Evolutionary conservation across 1,140 invertebrate species (phyloP), one percentile per base, ranked within the genome.

Genomic region (Drosophila dunni): DNA sequence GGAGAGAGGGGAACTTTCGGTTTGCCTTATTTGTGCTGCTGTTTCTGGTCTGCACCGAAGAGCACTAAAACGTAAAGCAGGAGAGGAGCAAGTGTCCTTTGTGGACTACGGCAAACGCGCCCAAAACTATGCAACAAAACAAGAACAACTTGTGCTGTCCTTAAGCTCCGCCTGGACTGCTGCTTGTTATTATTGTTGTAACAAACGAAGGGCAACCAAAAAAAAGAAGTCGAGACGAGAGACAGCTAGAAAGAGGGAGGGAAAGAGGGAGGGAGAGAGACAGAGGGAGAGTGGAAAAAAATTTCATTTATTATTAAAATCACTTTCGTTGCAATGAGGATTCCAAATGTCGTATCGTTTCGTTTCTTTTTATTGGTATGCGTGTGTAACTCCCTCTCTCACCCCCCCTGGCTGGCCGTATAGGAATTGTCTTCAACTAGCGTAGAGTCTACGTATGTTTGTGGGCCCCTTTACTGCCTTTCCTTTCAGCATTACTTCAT

Each of bases 301-400:
- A 88, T 74, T 81, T 90, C 86, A 90, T 90, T 85, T 79, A 90
- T 90, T 90, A 90, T 90, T 90, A 90, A 90, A 90, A 90, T 90
- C 85, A 90, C 85, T 90, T 90, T 90, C 85, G 85, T 90, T 90
- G 85, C 85, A 90, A 90, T 90, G 85, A 90, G 85, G 79, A 88
- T 83, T 86, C 83, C 83, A 83, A 86, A 86, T 86, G 79, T 88
- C 79, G 79, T 77, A 83, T 88, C 83, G 84, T 88, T 86, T 88
- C 84, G 84, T 88, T 89, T 78, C 76, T 83, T 88, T 88, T 86
- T 86, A 86, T 86, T 86, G 83, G 82, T 79, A 77, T 86, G 82
- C 82, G 82, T 86, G 64, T 86, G 66, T 63, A 20, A 40, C n/a
- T 20, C 11, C 3, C 20, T 13, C 9, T 53, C 40, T 3, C 9